Percentiles rank a stretch among this genome's conserved stretches.
Conservation (phyloP, 2,888 invertebrate genomes). For the Eurytoma californica region DNA sequence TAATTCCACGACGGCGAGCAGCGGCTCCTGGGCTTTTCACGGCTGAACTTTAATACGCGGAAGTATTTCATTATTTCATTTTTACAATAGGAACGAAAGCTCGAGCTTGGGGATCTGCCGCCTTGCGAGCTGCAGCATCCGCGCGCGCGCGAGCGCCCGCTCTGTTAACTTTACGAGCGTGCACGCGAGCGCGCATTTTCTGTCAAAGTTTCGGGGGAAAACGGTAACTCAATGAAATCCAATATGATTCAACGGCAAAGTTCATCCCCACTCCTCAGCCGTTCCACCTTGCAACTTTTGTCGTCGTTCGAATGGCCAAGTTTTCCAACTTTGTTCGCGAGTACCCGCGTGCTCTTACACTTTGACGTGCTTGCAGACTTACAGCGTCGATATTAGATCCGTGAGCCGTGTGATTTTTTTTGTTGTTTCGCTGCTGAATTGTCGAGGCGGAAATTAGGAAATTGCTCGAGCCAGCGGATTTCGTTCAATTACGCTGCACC, state of each 20-base stretch:
- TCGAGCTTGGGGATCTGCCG: no score
- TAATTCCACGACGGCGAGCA: constrained; percentile 21
- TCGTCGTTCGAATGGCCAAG: constrained; percentile 23
- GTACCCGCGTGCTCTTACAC: background rate
- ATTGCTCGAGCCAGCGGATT: background rate
- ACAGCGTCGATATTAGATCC: constrained; percentile 25
- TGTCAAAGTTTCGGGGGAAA: constrained; percentile 37
- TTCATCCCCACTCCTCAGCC: constrained; percentile 18
- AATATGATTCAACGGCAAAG: constrained; percentile 53
- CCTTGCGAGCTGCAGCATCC: background rate
- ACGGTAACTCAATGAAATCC: constrained; percentile 57
- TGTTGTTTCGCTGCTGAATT: background rate
- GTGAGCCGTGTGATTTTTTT: background rate
- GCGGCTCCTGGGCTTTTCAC: background rate
- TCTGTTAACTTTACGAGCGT: constrained; percentile 29
- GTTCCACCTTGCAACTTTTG: constrained; percentile 37
- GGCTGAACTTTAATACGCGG: constrained; percentile 32
- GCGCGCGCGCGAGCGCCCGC: background rate
- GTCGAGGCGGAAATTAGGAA: background rate
- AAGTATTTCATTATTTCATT: constrained; percentile 54
- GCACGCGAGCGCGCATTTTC: constrained; percentile 21
- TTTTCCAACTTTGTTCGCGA: constrained; percentile 44
- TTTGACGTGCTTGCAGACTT: constrained; percentile 28
- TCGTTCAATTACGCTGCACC: no score
- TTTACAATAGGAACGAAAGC: constrained; percentile 40